Conservation (phyloP, 2,113 vertebrate species). For the Rhinolophus sinicus region DNA sequence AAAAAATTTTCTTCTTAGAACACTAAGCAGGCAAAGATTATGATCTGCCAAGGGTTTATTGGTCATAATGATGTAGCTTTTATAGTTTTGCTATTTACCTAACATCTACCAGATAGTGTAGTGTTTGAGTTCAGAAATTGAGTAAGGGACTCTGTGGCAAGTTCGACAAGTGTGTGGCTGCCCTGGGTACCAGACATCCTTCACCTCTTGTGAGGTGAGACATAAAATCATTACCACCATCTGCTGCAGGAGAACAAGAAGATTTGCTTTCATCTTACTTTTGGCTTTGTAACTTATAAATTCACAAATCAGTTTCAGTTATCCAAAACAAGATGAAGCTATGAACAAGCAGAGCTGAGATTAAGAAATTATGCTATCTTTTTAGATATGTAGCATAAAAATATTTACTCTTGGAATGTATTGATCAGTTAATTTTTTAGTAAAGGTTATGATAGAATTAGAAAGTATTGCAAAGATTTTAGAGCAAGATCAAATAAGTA, state of each 20-base stretch:
- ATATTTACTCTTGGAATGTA: not conserved
- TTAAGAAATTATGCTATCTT: not conserved
- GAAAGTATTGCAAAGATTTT: not conserved
- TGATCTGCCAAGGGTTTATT: not conserved
- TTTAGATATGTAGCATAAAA: not conserved
- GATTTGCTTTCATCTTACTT: not conserved
- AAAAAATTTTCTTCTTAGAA: conserved; percentile 28
- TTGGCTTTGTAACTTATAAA: not conserved
- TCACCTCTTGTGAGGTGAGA: not conserved
- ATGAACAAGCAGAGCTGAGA: not conserved
- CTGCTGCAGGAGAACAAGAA: not conserved
- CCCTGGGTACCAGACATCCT: not conserved
- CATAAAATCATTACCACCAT: not conserved
- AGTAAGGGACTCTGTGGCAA: not conserved
- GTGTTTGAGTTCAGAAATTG: not conserved
- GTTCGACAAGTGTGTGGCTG: not conserved
- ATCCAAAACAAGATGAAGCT: not conserved
- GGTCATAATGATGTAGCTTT: not conserved
- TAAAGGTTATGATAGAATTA: not conserved
- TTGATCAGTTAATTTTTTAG: not conserved
- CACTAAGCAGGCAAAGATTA: not conserved
- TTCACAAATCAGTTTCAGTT: not conserved
- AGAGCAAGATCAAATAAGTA: not conserved
- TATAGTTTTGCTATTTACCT: not conserved
- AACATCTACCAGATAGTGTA: not conserved